Conservation (phyloP, 1,140 invertebrate species). For the Danaus plexippus region DNA sequence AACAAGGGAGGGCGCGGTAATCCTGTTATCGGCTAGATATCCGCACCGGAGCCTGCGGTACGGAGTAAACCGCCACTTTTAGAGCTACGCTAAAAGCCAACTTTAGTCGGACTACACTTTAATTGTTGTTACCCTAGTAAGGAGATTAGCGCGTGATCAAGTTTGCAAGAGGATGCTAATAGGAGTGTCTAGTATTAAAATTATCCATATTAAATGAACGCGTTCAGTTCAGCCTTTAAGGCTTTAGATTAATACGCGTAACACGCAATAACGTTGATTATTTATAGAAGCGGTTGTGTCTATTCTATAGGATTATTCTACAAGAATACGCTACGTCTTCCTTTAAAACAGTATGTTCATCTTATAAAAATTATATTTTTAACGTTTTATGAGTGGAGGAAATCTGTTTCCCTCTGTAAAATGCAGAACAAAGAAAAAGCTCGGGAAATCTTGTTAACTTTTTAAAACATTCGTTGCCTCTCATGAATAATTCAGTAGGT, state of each 20-base stretch:
- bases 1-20: slow-evolving; percentile 55
- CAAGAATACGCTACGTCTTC: no score
- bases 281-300: no score
- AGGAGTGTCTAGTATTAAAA: neutral
- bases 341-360: no score
- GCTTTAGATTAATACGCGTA: no score
- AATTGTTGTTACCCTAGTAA: slow-evolving; percentile 27
- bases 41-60: slow-evolving; percentile 28
- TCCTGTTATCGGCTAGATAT: slow-evolving; percentile 61
- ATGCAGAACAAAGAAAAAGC: slow-evolving; percentile 57
- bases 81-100: slow-evolving; percentile 30
- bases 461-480: slow-evolving; percentile 61
- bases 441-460: slow-evolving; percentile 66
- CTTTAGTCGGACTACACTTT: slow-evolving; percentile 26
- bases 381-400: slow-evolving; percentile 34
- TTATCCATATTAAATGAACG: neutral
- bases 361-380: slow-evolving; percentile 26
- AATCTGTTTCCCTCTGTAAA: slow-evolving; percentile 53
- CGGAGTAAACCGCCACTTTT: slow-evolving; percentile 36
- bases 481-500: slow-evolving; percentile 58
- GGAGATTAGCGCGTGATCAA: slow-evolving; percentile 25
- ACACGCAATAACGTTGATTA: no score
- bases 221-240: no score
- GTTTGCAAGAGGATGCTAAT: slow-evolving; percentile 13
- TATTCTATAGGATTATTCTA: no score